These are phyloP conservation scores for Hybognathus amarus DNA, from an alignment of 2,797 vertebrate genomes.

Conservation along the genomic window DNA sequence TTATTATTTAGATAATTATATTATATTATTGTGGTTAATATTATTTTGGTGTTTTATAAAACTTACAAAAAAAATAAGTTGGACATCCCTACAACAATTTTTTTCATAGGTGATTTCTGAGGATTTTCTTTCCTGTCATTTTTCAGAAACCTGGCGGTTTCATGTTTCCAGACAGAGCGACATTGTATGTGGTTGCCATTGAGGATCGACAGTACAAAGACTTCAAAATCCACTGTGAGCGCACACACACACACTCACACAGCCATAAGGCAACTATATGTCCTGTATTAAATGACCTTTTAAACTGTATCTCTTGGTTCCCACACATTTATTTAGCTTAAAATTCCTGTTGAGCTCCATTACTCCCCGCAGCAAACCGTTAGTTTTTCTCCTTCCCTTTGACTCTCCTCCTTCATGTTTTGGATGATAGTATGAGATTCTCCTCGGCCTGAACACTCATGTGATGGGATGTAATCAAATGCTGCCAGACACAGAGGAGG, in stretches of 20 bases:
- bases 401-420: slow-evolving; percentile 21
- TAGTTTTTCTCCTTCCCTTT: slow-evolving; percentile 11
- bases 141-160: slow-evolving; percentile 97
- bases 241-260: slow-evolving; percentile 43
- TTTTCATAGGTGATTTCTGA: background rate
- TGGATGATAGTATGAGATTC: slow-evolving; percentile 56
- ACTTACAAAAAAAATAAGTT: background rate
- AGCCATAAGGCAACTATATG: background rate
- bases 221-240: slow-evolving; percentile 99
- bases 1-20: background rate
- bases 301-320: background rate
- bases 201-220: slow-evolving; percentile 99
- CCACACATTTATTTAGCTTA: slow-evolving; percentile 14
- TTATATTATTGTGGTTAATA: no score
- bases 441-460: slow-evolving; percentile 47
- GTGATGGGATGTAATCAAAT: slow-evolving; percentile 49
- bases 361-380: slow-evolving; percentile 22
- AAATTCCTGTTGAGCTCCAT: slow-evolving; percentile 4
- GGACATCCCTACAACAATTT: background rate
- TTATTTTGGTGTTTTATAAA: background rate
- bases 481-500: slow-evolving; percentile 68
- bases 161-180: slow-evolving; percentile 98
- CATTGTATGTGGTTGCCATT: slow-evolving; percentile 94
- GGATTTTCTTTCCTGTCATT: slow-evolving; percentile 66
- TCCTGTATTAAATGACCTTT: slow-evolving; percentile 2